phyloP scores from a whole-genome alignment of 2,888 invertebrate genomes.

The Colletes collaris region DNA sequence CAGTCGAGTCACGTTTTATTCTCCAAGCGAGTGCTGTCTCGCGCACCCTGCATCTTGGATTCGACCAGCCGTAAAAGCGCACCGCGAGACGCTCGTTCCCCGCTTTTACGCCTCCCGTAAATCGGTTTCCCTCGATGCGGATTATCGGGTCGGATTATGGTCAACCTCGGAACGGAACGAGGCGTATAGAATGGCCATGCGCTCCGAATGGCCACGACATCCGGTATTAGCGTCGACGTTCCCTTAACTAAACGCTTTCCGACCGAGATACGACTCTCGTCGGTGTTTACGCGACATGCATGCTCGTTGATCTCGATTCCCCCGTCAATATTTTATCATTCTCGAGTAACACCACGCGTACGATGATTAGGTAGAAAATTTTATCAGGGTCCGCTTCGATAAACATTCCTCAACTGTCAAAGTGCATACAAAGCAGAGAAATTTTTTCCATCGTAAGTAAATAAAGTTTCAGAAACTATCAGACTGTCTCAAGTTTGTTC shows the following conservation, averaged over 20 bases:
- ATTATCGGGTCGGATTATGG: conserved; percentile 59
- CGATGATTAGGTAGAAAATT: no score
- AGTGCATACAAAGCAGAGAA: no score
- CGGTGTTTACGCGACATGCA: conserved; percentile 3
- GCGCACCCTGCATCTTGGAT: conserved; percentile 48
- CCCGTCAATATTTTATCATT: no score
- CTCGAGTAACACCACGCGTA: no score
- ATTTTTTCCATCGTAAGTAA: no score
- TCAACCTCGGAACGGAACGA: conserved; percentile 1
- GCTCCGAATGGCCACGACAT: conserved; percentile 2
- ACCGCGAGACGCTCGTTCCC: conserved; percentile 53
- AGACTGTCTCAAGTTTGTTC: no score
- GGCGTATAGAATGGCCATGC: background rate
- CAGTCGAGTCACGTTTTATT: conserved; percentile 66
- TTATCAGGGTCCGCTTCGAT: no score
- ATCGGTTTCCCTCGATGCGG: conserved; percentile 58
- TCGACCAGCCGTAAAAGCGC: conserved; percentile 59
- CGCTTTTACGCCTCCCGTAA: conserved; percentile 58
- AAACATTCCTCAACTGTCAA: no score
- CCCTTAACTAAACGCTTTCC: conserved; percentile 49
- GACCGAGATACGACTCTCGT: conserved; percentile 17
- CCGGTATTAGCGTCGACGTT: conserved; percentile 66
- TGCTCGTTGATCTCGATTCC: conserved; percentile 11
- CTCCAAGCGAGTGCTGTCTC: conserved; percentile 46
- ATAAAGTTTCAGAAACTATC: no score